These are phyloP conservation scores for Laticauda laticaudata DNA, from an alignment of 2,113 vertebrate species.

Conservation along the genomic window DNA sequence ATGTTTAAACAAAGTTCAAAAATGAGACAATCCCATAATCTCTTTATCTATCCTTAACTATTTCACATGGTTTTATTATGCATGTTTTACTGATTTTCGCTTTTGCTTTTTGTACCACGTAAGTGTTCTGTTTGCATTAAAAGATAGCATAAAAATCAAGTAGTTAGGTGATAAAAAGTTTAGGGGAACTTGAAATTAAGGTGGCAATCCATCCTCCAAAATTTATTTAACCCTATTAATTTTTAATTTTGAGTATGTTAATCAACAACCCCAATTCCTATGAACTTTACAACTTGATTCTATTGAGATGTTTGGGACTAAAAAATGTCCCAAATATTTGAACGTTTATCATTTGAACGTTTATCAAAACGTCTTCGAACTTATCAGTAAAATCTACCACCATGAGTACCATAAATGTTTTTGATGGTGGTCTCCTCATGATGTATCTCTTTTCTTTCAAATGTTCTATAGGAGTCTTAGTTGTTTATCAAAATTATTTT, in stretches of 20 bases:
- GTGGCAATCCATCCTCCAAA: background rate
- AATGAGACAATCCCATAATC: background rate
- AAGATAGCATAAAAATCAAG: background rate
- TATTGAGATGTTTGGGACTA: background rate
- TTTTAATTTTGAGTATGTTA: background rate
- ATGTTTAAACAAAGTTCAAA: background rate
- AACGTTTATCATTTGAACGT: too few relatives aligned
- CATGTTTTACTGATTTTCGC: background rate
- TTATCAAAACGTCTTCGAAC: background rate
- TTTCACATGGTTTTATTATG: background rate
- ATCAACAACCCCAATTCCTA: background rate
- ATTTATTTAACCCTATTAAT: background rate
- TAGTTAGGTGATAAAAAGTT: background rate
- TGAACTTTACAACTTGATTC: background rate
- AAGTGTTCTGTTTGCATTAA: background rate
- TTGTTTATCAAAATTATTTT: background rate
- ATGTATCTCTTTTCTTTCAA: background rate
- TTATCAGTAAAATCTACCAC: background rate
- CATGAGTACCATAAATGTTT: background rate
- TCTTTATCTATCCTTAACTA: background rate
- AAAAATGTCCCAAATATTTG: too few relatives aligned
- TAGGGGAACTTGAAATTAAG: background rate
- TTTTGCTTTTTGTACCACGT: background rate
- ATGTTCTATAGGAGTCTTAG: background rate
- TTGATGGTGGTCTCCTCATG: background rate